Conservation (phyloP, 37 sponge, comb jelly and placozoan species). For the Oscarella lobularis region DNA sequence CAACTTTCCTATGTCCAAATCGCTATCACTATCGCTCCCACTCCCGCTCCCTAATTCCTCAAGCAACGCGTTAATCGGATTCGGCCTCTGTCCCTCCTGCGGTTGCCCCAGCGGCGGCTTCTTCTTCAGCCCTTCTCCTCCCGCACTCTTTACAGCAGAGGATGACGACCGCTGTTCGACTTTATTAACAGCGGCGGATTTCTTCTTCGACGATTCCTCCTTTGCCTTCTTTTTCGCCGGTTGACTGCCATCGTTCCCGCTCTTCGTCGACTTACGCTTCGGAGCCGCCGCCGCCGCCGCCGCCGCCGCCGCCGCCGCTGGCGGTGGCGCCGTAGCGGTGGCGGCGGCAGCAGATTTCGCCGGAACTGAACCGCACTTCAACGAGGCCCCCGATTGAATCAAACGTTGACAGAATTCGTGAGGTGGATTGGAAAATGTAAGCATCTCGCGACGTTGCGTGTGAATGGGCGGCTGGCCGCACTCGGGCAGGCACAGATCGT, state of each 20-base stretch:
- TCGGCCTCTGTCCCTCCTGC: too few species aligned
- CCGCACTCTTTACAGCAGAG: too few species aligned
- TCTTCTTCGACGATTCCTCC: too few species aligned
- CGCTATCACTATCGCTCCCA: too few species aligned
- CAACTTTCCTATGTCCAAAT: too few species aligned
- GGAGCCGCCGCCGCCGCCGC: not conserved
- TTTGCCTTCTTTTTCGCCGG: too few species aligned
- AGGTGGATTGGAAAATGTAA: slow-evolving; percentile 93
- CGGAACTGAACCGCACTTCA: slow-evolving; percentile 1
- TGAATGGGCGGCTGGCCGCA: slow-evolving; percentile 85
- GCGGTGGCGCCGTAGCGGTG: slow-evolving; percentile 24
- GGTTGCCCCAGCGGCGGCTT: too few species aligned
- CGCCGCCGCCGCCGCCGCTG: slow-evolving; percentile 16
- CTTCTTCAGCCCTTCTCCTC: too few species aligned
- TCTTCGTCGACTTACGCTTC: not conserved
- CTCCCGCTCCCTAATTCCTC: too few species aligned
- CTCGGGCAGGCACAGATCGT: slow-evolving; percentile 85
- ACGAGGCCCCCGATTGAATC: slow-evolving; percentile 58
- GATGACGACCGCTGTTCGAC: too few species aligned
- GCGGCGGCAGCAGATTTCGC: slow-evolving; percentile 18
- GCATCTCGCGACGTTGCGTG: slow-evolving; percentile 79
- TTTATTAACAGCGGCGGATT: too few species aligned
- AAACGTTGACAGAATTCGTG: slow-evolving; percentile 75
- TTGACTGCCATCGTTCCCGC: not conserved
- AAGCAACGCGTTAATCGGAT: too few species aligned